Evolutionary conservation across 2,888 invertebrate species (phyloP), one percentile per base, ranked within the genome.

Genomic region (Leptopilina drosophilae): DNA sequence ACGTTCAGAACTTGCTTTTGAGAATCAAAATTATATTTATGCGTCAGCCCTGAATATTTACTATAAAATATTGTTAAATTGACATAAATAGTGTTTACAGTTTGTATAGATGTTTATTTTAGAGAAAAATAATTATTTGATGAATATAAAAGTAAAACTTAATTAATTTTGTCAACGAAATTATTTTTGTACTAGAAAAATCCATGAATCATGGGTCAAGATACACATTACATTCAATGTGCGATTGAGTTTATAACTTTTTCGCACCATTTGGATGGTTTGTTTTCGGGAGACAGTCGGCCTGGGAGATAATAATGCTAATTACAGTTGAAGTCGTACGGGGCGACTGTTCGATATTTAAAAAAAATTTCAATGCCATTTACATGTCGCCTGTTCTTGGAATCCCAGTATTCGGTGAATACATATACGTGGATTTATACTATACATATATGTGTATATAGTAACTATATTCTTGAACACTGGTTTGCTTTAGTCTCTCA

Each of bases 321-420:
- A 87, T 87, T 87, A 85, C 87, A 83, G 83, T 53, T 67, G 83
- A 85, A 83, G 82, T 80, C 82, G 81, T 82, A 78, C 80, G 80
- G 81, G 66, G 75, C 77, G 77, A 82, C 82, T 82, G 84, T 11
- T 49, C 79, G 86, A 87, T 84, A 86, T 88, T 88, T 85, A 85
- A 87, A 88, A 86, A 87, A 85, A 84, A 76, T 81, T 83, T 85
- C 87, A 83, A 87, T 87, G 86, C 86, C 87, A 88, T 88, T 88
- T 87, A 88, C 87, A 86, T 87, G 87, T 84, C 83, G 80, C 82
- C 84, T 83, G 83, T 86, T 89, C 85, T 83, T 83, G 81, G 87
- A 88, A 87, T 86, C 80, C 81, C 80, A 81, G 83, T 64, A 83
- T 87, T 85, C 83, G 81, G 81, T 77, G 62, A 77, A 77, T 78